Evolutionary conservation across 2,113 vertebrate species (phyloP), one percentile per base, ranked within the genome.

Genomic region (Axis porcinus): DNA sequence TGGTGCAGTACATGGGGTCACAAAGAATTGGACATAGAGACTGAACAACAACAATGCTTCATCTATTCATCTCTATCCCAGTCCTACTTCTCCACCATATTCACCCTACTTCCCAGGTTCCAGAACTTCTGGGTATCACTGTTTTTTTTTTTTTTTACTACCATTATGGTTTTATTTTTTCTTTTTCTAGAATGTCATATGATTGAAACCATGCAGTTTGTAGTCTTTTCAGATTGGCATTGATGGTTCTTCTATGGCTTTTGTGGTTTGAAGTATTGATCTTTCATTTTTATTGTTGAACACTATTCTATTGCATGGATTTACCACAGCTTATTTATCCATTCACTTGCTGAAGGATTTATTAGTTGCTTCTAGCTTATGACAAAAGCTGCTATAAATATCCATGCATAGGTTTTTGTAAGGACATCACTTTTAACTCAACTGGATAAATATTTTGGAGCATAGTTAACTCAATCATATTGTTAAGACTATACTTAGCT

Each of bases 101-200:
- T 33, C 21, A 21, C 16, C 19, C 0, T 15, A 81, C 3, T 8
- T 12, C 5, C 36, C 30, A 1, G 12, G 40, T 5, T 14, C 7
- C 60, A 89, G 47, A 92, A 47, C 23, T 47, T 9, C 15, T 33
- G 33, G 27, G 16, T 55, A n/a, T 17, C 15, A 78, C 11, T 91
- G 1, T 12, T 17, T 43, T 3, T 45, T 40, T 40, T n/a, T n/a
- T 40, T 43, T 76, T 64, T 79, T 23, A 40, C 5, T 50, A 2
- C 3, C 30, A 21, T 36, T 16, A 76, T 58, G 50, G 7, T 50
- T 50, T 50, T 47, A 12, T 50, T 50, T 50, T 86, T 91, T 62
- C 15, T 5, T 55, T 86, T 91, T 91, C 64, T 7, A 91, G 15
- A 87, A 21, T 50, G 40, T 14, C 40, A 81, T 87, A 3, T 5